These are phyloP conservation scores for Euschistus heros DNA, from an alignment of 1,140 invertebrate species.

Conservation along the genomic window DNA sequence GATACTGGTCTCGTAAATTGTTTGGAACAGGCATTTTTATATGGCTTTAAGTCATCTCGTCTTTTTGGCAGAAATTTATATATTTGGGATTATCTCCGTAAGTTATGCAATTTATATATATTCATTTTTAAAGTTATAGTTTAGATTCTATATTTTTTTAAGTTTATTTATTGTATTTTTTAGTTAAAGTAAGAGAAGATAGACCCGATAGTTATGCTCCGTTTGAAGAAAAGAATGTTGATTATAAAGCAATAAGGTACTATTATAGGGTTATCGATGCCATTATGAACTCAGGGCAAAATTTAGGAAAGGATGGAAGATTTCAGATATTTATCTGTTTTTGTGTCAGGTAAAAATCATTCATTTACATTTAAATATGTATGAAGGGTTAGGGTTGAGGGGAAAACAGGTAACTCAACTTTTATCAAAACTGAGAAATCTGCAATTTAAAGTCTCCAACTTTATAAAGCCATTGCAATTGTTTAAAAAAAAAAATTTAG, in stretches of 20 bases:
- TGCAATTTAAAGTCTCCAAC: too few species aligned
- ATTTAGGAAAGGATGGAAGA: slow-evolving; percentile 94
- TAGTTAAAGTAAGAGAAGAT: slow-evolving; percentile 74
- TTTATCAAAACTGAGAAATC: too few species aligned
- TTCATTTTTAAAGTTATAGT: not conserved
- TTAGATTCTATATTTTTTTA: not conserved
- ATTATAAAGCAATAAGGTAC: slow-evolving; percentile 24
- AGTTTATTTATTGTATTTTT: slow-evolving; percentile 31
- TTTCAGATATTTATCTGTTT: slow-evolving; percentile 95
- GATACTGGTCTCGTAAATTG: slow-evolving; percentile 87
- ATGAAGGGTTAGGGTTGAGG: too few species aligned
- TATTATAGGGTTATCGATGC: slow-evolving; percentile 26
- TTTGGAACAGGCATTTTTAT: slow-evolving; percentile 87
- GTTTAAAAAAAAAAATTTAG: too few species aligned
- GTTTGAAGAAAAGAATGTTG: slow-evolving; percentile 19
- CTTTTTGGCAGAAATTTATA: slow-evolving; percentile 91
- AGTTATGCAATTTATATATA: slow-evolving; percentile 26
- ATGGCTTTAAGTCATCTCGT: slow-evolving; percentile 81
- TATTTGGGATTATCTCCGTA: slow-evolving; percentile 96
- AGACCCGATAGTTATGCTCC: too few species aligned
- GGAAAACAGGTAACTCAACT: too few species aligned
- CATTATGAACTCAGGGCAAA: slow-evolving; percentile 53
- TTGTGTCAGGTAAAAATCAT: slow-evolving; percentile 54
- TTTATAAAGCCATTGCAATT: too few species aligned
- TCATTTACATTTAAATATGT: too few species aligned